Conservation (phyloP, 2,888 invertebrate genomes). For the Melanargia galathea region DNA sequence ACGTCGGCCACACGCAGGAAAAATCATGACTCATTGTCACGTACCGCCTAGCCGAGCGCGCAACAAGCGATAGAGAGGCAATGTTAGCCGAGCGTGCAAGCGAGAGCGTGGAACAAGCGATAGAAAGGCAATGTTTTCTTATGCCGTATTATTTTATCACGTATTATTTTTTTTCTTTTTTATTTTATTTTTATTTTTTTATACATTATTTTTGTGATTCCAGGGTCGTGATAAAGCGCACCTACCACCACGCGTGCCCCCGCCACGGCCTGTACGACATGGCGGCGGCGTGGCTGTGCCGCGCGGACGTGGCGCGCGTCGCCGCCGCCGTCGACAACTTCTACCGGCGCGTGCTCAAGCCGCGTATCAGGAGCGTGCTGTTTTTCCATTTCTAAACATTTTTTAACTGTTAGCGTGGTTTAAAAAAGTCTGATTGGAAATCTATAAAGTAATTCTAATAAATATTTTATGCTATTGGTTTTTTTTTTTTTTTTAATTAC, state of each 20-base stretch:
- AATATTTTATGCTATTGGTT: background rate
- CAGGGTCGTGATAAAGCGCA: constrained; percentile 65
- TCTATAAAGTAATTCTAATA: constrained; percentile 8
- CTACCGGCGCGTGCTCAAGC: constrained; percentile 66
- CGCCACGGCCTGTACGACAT: constrained; percentile 49
- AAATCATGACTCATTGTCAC: too few relatives aligned
- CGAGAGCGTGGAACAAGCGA: too few relatives aligned
- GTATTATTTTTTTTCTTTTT: too few relatives aligned
- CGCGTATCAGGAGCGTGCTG: constrained; percentile 64
- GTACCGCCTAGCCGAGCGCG: too few relatives aligned
- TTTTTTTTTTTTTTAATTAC: background rate
- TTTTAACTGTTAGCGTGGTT: constrained; percentile 7
- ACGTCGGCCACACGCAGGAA: too few relatives aligned
- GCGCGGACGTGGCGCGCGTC: constrained; percentile 59
- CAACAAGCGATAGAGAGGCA: too few relatives aligned
- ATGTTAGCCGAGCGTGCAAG: too few relatives aligned
- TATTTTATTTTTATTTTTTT: too few relatives aligned
- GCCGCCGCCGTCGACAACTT: constrained; percentile 60
- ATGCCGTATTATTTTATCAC: too few relatives aligned
- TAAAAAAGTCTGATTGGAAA: constrained; percentile 29
- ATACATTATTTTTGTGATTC: constrained; percentile 13
- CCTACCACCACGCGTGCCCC: constrained; percentile 46
- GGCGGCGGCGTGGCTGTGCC: constrained; percentile 57
- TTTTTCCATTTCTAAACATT: constrained; percentile 64
- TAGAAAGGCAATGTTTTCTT: too few relatives aligned